These are phyloP conservation scores for Thalassophryne amazonica DNA, from an alignment of 2,797 vertebrate genomes.

Conservation along the genomic window DNA sequence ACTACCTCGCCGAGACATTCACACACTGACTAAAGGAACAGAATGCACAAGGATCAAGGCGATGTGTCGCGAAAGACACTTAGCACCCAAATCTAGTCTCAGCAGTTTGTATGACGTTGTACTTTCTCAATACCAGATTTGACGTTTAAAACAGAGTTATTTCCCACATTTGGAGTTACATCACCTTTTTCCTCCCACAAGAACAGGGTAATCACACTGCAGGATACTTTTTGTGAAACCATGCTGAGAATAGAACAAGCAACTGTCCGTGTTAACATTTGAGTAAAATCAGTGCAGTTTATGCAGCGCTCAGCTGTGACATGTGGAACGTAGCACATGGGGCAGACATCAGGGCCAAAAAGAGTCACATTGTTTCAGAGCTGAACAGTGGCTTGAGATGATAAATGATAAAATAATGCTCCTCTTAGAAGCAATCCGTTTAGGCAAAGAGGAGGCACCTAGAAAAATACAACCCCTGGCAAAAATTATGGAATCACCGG, in stretches of 20 bases:
- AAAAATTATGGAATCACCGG: no score
- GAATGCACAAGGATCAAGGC: constrained; percentile 46
- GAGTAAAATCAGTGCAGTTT: constrained; percentile 24
- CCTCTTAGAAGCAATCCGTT: constrained; percentile 6
- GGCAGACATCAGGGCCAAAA: neutral
- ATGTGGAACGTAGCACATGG: constrained; percentile 17
- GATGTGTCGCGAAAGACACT: constrained; percentile 34
- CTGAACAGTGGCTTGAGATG: constrained; percentile 25
- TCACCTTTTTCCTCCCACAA: neutral
- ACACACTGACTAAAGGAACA: constrained; percentile 18
- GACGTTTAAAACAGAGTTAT: neutral
- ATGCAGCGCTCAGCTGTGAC: constrained; percentile 24
- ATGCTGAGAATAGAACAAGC: constrained; percentile 22
- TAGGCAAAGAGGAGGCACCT: constrained; percentile 32
- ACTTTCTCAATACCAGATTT: neutral
- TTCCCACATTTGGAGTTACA: constrained; percentile 15
- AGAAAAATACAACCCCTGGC: constrained; percentile 12
- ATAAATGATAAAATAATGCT: constrained; percentile 27
- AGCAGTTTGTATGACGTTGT: neutral
- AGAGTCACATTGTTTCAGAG: constrained; percentile 17
- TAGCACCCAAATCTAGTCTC: constrained; percentile 33
- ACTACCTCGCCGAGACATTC: constrained; percentile 15
- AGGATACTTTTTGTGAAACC: constrained; percentile 26
- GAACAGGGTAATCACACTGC: neutral
- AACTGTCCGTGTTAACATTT: constrained; percentile 27